Evolutionary conservation across 2,888 invertebrate genomes (phyloP).

Genomic region (Therioaphis trifolii): DNA sequence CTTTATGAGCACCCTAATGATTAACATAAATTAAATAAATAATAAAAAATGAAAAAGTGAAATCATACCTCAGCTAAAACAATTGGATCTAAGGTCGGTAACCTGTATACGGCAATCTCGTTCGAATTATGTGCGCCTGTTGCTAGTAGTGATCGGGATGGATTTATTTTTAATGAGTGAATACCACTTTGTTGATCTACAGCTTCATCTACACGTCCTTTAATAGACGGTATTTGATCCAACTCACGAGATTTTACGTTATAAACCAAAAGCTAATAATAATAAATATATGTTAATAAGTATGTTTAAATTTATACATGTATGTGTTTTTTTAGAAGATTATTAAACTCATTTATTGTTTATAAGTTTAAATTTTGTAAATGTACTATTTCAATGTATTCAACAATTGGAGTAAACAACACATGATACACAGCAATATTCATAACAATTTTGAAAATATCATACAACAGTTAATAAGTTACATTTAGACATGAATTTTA

Average conservation of each 20-base stretch:
- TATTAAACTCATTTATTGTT: too few species aligned
- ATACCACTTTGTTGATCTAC: constrained; percentile 81
- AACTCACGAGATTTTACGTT: constrained; percentile 88
- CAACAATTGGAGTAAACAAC: too few species aligned
- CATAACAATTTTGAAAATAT: too few species aligned
- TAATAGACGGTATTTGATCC: constrained; percentile 88
- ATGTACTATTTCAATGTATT: too few species aligned
- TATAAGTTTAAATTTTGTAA: too few species aligned
- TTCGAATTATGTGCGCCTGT: constrained; percentile 93
- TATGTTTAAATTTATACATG: too few species aligned
- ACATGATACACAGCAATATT: too few species aligned
- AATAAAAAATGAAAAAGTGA: neutral
- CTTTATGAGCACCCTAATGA: constrained; percentile 80
- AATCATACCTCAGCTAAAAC: constrained; percentile 84
- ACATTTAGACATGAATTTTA: too few species aligned
- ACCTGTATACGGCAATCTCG: constrained; percentile 88
- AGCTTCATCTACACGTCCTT: constrained; percentile 74
- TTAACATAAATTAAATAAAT: constrained; percentile 25
- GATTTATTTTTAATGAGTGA: constrained; percentile 93
- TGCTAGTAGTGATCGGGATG: constrained; percentile 87
- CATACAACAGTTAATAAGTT: too few species aligned
- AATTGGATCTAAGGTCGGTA: constrained; percentile 94
- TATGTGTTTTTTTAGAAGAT: too few species aligned
- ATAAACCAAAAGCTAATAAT: constrained; percentile 83
- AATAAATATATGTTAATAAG: constrained; percentile 1